phyloP scores from a whole-genome alignment of 2,113 vertebrate species.

The Channa argus region DNA sequence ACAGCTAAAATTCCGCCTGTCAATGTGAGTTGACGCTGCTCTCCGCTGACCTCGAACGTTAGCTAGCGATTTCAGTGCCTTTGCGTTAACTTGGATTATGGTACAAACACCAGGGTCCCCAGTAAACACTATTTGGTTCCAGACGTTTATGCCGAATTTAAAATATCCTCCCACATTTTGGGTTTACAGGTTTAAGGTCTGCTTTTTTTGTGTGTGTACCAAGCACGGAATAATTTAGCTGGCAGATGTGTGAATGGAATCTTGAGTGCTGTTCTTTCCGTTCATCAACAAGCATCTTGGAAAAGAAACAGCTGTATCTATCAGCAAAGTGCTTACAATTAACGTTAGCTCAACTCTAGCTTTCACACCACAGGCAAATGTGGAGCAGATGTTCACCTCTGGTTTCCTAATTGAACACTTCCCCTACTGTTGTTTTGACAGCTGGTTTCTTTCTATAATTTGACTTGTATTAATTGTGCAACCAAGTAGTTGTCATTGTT shows the following conservation, averaged over 20 bases:
- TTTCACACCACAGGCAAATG: constrained; percentile 3
- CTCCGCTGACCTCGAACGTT: constrained; percentile 12
- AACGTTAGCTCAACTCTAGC: background rate
- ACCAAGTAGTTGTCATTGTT: background rate
- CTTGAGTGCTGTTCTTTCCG: background rate
- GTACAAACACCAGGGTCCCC: accelerated
- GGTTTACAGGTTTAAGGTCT: background rate
- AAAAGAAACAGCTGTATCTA: too few relatives aligned
- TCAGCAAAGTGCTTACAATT: background rate
- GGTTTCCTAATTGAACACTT: background rate
- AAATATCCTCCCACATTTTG: background rate
- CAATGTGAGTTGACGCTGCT: background rate
- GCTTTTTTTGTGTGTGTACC: background rate
- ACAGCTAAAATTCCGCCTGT: constrained; percentile 1
- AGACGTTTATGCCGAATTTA: background rate
- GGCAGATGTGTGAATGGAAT: background rate
- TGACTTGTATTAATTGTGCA: background rate
- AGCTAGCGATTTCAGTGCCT: background rate
- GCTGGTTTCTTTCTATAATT: background rate
- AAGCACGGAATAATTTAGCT: background rate
- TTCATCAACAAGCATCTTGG: background rate
- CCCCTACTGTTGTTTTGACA: background rate
- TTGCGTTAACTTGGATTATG: too few relatives aligned
- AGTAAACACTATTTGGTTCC: background rate
- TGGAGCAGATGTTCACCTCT: constrained; percentile 53